Base-by-base conservation (phyloP, 1,140 invertebrate species). In the Zaprionus africanus region DNA sequence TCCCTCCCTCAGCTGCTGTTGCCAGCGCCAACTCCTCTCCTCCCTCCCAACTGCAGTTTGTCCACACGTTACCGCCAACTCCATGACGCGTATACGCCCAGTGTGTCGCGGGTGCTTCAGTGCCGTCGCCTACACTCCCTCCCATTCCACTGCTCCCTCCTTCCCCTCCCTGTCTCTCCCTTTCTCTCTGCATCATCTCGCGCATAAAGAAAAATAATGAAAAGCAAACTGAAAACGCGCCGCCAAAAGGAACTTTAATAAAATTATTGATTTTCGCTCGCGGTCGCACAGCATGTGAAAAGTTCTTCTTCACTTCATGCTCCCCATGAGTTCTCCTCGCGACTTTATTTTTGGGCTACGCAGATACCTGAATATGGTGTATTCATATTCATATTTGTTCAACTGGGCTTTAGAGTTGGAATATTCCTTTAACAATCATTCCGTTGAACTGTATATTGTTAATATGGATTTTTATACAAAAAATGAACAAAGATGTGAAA, bases 201-300 rank as follows among this genome's bases (percentile, higher is more conserved):
- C 73, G 49, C 11, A 15, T 19, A 60, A 58, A 49, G 38, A 59
- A 71, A 53, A 41, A 53, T 31, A 64, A 62, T 61, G 36, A 61
- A 66, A 66, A 72, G 17, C 26, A 64, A 66, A 38, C 62, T 51
- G 46, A 19, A 24, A 73, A 53, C 54, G 65, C 36, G 56, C 38
- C 63, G 64, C 70, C 43, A 46, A 71, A 72, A 61, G n/a, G 19
- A 77, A 81, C 85, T 90, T 90, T 90, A 90, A 90, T 85, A 82
- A 66, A 90, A 82, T 82, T 90, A 90, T 90, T 90, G 85, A 90
- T 90, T 90, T 88, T 90, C 34, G 13, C 59, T 69, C 13, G 31
- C 46, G 66, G 38, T 61, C 36, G 51, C 67, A 24, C 68, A 64
- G 59, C 66, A 66, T 66, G 70, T 56, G 58, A 46, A 51, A 22